A percentile compares a stretch with the other conserved stretches of the same genome.
These are phyloP conservation scores for Drosophila kanekoi DNA, from an alignment of 2,888 invertebrate genomes.

Conservation along the genomic window DNA sequence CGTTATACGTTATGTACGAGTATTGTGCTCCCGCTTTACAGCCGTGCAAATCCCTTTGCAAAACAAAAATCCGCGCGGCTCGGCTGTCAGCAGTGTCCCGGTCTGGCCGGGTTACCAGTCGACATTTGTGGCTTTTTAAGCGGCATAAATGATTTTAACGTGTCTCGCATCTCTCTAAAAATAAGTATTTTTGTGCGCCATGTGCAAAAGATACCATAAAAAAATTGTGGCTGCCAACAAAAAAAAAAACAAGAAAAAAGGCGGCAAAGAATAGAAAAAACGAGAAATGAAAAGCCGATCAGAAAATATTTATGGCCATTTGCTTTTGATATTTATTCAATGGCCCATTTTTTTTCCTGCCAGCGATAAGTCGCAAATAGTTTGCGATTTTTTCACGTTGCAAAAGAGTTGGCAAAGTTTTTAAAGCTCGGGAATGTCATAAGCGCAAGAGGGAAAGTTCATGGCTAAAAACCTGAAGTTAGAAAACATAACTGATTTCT, in stretches of 20 bases:
- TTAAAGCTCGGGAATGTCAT: slow-evolving; percentile 26
- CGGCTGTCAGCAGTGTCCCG: slow-evolving; percentile 32
- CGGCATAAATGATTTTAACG: slow-evolving; percentile 73
- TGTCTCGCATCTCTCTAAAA: slow-evolving; percentile 39
- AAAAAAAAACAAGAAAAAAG: slow-evolving; percentile 14
- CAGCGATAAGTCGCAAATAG: slow-evolving; percentile 75
- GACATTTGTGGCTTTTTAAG: slow-evolving; percentile 75
- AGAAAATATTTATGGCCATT: slow-evolving; percentile 72
- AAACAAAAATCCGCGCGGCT: slow-evolving; percentile 42
- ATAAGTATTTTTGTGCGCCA: slow-evolving; percentile 62
- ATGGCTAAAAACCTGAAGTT: slow-evolving; percentile 11
- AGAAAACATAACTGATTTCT: slow-evolving; percentile 24
- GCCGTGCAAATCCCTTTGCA: slow-evolving; percentile 66
- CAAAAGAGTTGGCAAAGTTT: slow-evolving; percentile 23
- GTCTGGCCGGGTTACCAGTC: slow-evolving; percentile 25
- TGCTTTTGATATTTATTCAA: slow-evolving; percentile 79
- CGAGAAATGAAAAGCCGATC: slow-evolving; percentile 56
- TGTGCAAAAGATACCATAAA: slow-evolving; percentile 53
- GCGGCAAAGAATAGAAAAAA: slow-evolving; percentile 12
- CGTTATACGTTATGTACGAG: slow-evolving; percentile 59
- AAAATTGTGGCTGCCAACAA: slow-evolving; percentile 28
- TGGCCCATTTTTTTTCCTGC: slow-evolving; percentile 65
- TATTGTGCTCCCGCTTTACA: slow-evolving; percentile 52
- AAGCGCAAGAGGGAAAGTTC: slow-evolving; percentile 23
- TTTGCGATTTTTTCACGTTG: slow-evolving; percentile 15